A percentile compares a stretch with the other conserved stretches of the same genome.
Evolutionary conservation across 92 coral and sea anemone species (phyloP).

Genomic region (Paramuricea clavata): DNA sequence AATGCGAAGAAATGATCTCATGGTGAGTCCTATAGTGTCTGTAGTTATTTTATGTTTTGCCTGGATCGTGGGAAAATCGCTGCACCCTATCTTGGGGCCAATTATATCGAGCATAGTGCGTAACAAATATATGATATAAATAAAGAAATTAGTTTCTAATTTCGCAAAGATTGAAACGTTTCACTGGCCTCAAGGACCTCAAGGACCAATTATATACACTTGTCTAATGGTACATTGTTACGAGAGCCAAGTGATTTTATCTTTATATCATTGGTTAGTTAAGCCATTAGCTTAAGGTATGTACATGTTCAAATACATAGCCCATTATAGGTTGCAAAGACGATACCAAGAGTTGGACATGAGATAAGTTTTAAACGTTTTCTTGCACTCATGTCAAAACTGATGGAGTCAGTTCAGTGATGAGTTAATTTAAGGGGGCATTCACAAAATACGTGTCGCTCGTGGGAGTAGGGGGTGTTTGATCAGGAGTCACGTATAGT

Average conservation of each 20-base stretch:
- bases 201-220: no score
- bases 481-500: no score
- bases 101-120: background rate
- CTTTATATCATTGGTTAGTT: background rate
- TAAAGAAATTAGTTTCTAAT: background rate
- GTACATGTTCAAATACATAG: background rate
- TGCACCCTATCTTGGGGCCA: background rate
- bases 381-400: no score
- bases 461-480: no score
- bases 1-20: slow-evolving; percentile 38
- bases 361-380: no score
- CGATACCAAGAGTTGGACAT: no score
- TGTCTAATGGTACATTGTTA: no score
- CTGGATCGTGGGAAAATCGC: slow-evolving; percentile 32
- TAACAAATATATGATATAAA: background rate
- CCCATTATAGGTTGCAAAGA: no score
- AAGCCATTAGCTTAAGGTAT: background rate
- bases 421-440: no score
- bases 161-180: background rate
- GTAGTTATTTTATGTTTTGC: background rate
- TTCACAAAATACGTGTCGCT: no score
- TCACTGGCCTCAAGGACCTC: no score
- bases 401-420: no score
- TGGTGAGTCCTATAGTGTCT: slow-evolving; percentile 53
- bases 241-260: background rate